These are phyloP conservation scores for Zaprionus africanus DNA, from an alignment of 1,140 invertebrate genomes.

Conservation along the genomic window DNA sequence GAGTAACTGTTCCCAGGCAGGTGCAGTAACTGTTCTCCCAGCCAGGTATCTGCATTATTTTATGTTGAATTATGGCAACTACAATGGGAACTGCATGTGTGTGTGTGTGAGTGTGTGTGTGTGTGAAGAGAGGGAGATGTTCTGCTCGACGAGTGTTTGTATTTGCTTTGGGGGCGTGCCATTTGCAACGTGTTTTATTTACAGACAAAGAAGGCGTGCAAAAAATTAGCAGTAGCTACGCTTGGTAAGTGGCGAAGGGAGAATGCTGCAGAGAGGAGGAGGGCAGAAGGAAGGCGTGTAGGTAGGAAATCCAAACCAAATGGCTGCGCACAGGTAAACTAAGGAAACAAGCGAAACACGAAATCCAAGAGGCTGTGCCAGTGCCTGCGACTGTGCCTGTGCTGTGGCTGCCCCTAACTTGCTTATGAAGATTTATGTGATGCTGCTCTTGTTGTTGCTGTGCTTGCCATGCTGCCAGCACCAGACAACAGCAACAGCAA, in stretches of 20 bases:
- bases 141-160: constrained; percentile 24
- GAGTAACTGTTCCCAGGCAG: constrained; percentile 18
- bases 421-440: constrained; percentile 77
- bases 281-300: not conserved
- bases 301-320: constrained; percentile 48
- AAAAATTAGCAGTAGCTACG: constrained; percentile 65
- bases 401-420: constrained; percentile 46
- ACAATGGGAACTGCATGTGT: constrained; percentile 43
- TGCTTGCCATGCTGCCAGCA: constrained; percentile 67
- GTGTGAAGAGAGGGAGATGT: not conserved
- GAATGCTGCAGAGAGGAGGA: not conserved
- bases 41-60: constrained; percentile 67
- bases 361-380: constrained; percentile 50
- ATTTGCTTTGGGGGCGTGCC: constrained; percentile 52
- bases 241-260: not conserved
- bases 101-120: constrained; percentile 21
- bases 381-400: constrained; percentile 17
- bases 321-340: constrained; percentile 70
- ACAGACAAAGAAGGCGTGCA: constrained; percentile 63
- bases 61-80: constrained; percentile 76
- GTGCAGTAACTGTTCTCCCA: constrained; percentile 27
- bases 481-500: constrained; percentile 53
- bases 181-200: constrained; percentile 77
- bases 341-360: constrained; percentile 24
- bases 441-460: constrained; percentile 16